These are phyloP conservation scores for Sterrhoptilus dennistouni DNA, from an alignment of 2,113 vertebrate genomes.

Conservation along the genomic window DNA sequence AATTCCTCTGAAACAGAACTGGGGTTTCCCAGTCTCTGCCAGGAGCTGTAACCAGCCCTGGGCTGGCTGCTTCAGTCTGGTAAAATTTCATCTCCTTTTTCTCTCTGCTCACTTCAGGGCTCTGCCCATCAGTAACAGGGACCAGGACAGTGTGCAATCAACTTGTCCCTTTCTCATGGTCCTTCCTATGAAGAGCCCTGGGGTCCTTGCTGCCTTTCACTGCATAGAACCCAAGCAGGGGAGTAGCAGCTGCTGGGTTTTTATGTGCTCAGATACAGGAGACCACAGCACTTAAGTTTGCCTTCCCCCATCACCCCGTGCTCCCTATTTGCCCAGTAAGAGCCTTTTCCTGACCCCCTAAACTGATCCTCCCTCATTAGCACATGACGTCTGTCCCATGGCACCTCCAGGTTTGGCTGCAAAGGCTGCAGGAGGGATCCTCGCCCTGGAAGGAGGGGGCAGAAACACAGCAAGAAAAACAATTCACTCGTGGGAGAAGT, in stretches of 20 bases:
- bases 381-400: background rate
- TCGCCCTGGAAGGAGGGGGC: background rate
- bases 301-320: background rate
- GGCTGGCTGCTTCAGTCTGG: background rate
- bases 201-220: background rate
- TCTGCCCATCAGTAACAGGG: background rate
- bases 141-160: background rate
- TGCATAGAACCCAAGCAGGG: background rate
- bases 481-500: conserved; percentile 27
- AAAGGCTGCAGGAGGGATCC: background rate
- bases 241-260: background rate
- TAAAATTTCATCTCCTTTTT: background rate
- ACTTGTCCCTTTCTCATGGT: background rate
- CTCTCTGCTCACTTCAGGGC: background rate
- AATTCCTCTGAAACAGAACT: background rate
- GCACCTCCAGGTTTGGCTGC: conserved; percentile 3
- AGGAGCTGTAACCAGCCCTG: background rate
- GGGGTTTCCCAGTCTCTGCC: background rate
- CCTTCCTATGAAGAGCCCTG: background rate
- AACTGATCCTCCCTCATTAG: background rate
- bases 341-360: background rate
- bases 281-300: background rate
- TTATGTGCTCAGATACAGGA: background rate
- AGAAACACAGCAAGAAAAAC: conserved; percentile 34
- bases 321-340: background rate